Evolutionary conservation across 2,888 invertebrate species (phyloP), one percentile per base, ranked within the genome.

Genomic region (Leucophenga maculata): DNA sequence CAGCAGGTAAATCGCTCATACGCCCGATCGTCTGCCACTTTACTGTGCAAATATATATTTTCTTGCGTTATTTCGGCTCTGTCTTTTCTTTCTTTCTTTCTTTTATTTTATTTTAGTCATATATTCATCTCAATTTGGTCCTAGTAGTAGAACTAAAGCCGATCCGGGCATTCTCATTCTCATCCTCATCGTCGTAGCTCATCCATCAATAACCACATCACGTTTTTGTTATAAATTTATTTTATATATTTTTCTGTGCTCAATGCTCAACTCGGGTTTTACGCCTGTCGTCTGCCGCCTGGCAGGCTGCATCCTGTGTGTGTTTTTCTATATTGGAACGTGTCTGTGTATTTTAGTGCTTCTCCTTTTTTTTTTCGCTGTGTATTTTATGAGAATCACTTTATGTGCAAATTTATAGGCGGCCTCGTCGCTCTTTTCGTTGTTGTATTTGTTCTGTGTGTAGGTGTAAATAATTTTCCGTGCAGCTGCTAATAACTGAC

Each of bases 161-260:
- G 44, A 55, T 39, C 16, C n/a, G 31, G 67, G 57, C 44, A 65
- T 69, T 67, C 62, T 72, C 67, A 64, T 64, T 69, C 52, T 67
- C 65, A 73, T 44, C 62, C 62, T 39, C 18, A 1, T 6, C 22
- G 8, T 39, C 8, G 39, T 39, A 55, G 66, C 55, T 54, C 62
- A 64, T 46, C 75, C 80, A 80, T 80, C 80, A 80, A 80, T 80
- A 80, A 80, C 77, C 83, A 77, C 71, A 74, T 81, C 80, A 80
- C 83, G 80, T 82, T 78, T 79, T 78, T 75, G 81, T 81, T 82
- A 80, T 81, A 82, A 80, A 80, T 82, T 81, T 79, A 75, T 77
- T 80, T 81, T 82, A 82, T 78, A 80, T 68, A 68, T 77, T 74
- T 75, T 80, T 77, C 75, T 48, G 8, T 69, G 54, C 67, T 69